Base-by-base conservation (phyloP, 2,888 invertebrate species). In the Hemithea aestivaria region DNA sequence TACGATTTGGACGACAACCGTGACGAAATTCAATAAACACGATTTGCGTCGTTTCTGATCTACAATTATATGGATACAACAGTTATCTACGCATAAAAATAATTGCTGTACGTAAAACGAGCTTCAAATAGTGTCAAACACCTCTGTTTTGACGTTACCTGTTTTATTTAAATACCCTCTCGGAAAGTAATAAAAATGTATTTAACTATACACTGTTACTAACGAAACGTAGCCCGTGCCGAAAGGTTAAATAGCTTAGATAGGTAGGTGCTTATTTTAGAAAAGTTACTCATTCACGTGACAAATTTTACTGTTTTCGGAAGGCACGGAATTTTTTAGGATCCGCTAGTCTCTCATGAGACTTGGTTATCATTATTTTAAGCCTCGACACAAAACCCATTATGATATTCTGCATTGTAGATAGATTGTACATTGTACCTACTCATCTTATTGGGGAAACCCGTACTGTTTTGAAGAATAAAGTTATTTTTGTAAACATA, bases 1-100 rank as follows among this genome's bases (percentile, higher is more conserved):
- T 48, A 53, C 49, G 45, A 55, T 56, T 51, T 42, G 22, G 44
- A 42, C 38, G 50, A 53, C 53, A 52, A 49, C 55, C 58, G 55
- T 56, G 53, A 53, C 48, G 35, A 51, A 49, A 55, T 44, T 34
- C 39, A 43, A 46, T 53, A 48, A 54, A 50, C 45, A 44, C 40
- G 38, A 47, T 51, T 50, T 43, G 46, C 45, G 48, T 40, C 50
- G 42, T 47, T 50, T 48, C 48, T 48, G 39, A 45, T 50, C 44
- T 50, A 53, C 38, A 50, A 53, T 46, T 50, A 48, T 46, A 34
- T 35, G 40, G 46, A 46, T 38, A 45, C 35, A 46, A 53, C 53
- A 48, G 50, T 53, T 53, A 50, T 48, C 35, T 34, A 48, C 40
- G 36, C 45, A 46, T 53, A 45, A 50, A 50, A 38, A 30, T 50